phyloP scores from a whole-genome alignment of 2,888 invertebrate species.

The Glaucopsyche alexis region DNA sequence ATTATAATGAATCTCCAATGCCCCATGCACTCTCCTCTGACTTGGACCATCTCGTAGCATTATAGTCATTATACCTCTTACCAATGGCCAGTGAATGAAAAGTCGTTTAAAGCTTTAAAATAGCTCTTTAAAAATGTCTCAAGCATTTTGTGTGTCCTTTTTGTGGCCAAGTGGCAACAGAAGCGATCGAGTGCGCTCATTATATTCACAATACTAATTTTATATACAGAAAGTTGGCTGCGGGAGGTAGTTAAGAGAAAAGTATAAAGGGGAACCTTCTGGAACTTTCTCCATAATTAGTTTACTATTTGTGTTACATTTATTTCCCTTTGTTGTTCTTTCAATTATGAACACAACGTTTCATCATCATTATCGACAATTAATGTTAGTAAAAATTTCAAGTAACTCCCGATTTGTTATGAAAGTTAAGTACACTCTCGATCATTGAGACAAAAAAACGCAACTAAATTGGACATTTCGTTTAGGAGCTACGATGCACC shows the following conservation, averaged over 20 bases:
- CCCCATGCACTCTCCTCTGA: slow-evolving; percentile 34
- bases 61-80: slow-evolving; percentile 73
- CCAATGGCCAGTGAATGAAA: slow-evolving; percentile 69
- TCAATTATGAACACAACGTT: background rate
- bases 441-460: too few species aligned
- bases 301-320: slow-evolving; percentile 15
- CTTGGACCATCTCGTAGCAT: slow-evolving; percentile 51
- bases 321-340: slow-evolving; percentile 2
- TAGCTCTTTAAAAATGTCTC: slow-evolving; percentile 60
- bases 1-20: too few species aligned
- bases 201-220: slow-evolving; percentile 29
- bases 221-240: slow-evolving; percentile 18
- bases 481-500: too few species aligned
- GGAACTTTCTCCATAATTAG: slow-evolving; percentile 22
- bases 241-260: background rate
- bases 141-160: slow-evolving; percentile 45
- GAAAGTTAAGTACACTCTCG: too few species aligned
- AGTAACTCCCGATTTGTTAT: too few species aligned
- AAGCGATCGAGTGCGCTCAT: slow-evolving; percentile 35
- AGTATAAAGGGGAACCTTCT: background rate
- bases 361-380: background rate
- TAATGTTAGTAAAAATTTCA: too few species aligned
- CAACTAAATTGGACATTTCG: too few species aligned
- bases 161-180: slow-evolving; percentile 37
- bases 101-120: slow-evolving; percentile 64